Evolutionary conservation across 2,888 invertebrate species (phyloP).

Genomic region (Strigamia maritima): DNA sequence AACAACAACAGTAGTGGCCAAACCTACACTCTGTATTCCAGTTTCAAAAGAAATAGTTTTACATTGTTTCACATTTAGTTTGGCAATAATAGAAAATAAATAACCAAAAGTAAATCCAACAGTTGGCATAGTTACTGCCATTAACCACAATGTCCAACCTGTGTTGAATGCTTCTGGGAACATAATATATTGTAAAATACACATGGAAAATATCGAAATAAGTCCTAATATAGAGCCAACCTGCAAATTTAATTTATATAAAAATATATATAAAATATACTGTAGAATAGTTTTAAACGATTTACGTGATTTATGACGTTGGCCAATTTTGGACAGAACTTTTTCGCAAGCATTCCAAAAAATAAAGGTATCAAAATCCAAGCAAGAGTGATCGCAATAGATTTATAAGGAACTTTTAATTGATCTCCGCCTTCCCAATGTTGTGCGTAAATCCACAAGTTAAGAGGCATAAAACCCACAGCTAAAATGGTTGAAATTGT

Average conservation of each 20-base stretch:
- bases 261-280: background rate
- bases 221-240: background rate
- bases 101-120: background rate
- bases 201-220: background rate
- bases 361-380: background rate
- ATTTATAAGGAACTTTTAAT: background rate
- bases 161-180: background rate
- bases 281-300: background rate
- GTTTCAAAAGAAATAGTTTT: slow-evolving; percentile 3
- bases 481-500: slow-evolving; percentile 7
- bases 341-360: background rate
- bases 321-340: background rate
- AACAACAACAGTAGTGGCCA: background rate
- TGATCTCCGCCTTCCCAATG: background rate
- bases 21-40: slow-evolving; percentile 24
- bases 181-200: slow-evolving; percentile 7
- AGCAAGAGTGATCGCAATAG: background rate
- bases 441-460: slow-evolving; percentile 31
- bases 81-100: background rate
- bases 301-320: background rate
- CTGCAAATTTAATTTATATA: background rate
- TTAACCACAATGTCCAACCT: background rate
- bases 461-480: slow-evolving; percentile 21
- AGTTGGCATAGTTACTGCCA: background rate
- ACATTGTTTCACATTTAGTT: background rate